Percentiles rank a stretch among this genome's conserved stretches.
phyloP scores from a whole-genome alignment of 2,888 invertebrate species.

The Lapara coniferarum region DNA sequence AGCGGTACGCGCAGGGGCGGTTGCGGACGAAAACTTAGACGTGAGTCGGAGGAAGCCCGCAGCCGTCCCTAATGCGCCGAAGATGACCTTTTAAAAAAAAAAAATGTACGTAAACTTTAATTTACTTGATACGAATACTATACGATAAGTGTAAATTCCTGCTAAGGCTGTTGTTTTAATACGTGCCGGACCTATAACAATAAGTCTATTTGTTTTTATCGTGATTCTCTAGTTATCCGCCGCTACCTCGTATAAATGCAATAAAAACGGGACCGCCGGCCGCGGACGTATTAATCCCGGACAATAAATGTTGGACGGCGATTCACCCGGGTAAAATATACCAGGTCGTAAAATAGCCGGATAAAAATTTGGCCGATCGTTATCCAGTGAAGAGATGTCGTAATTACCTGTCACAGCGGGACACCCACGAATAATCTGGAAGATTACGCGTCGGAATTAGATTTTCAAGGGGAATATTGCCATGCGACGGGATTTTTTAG shows the following conservation, averaged over 20 bases:
- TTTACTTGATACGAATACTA: too few relatives aligned
- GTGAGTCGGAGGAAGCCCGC: too few relatives aligned
- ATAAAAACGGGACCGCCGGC: conserved; percentile 36
- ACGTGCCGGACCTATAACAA: not conserved
- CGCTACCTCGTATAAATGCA: conserved; percentile 33
- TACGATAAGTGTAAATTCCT: too few relatives aligned
- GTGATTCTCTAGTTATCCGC: conserved; percentile 27
- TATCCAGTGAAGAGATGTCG: conserved; percentile 39
- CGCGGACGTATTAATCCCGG: conserved; percentile 43
- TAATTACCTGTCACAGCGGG: conserved; percentile 50
- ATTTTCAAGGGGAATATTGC: conserved; percentile 31
- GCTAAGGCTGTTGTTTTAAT: not conserved
- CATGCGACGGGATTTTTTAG: conserved; percentile 6
- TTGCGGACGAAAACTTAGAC: too few relatives aligned
- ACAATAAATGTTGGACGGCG: conserved; percentile 39
- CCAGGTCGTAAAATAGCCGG: conserved; percentile 37
- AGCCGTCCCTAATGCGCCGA: too few relatives aligned
- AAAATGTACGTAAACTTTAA: too few relatives aligned
- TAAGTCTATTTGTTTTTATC: conserved; percentile 30
- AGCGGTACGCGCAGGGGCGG: too few relatives aligned
- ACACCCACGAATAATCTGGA: conserved; percentile 47
- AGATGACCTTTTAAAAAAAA: too few relatives aligned
- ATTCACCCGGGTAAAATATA: conserved; percentile 37
- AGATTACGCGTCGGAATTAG: conserved; percentile 44
- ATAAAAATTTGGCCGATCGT: conserved; percentile 40